phyloP scores from a whole-genome alignment of 1,140 invertebrate genomes.

The Argopecten irradians region DNA sequence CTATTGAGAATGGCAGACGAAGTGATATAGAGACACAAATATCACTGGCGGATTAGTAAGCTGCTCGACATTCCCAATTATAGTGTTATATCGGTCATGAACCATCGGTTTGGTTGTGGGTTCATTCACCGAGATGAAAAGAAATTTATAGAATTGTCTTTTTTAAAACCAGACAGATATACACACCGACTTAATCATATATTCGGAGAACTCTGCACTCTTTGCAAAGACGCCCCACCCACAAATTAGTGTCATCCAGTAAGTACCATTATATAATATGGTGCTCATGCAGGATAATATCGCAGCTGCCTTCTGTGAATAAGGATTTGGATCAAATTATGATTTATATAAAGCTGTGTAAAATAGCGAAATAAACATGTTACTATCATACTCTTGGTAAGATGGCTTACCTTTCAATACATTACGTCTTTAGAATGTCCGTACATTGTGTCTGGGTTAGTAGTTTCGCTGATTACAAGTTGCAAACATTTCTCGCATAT shows the following conservation, averaged over 20 bases:
- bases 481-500: too few relatives aligned
- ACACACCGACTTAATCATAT: background rate
- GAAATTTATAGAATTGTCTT: background rate
- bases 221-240: background rate
- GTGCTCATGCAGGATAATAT: background rate
- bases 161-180: background rate
- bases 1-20: constrained; percentile 15
- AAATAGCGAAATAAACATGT: too few relatives aligned
- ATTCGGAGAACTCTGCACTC: background rate
- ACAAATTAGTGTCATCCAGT: background rate
- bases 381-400: too few relatives aligned
- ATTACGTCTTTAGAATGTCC: too few relatives aligned
- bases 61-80: background rate
- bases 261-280: background rate
- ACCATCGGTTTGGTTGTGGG: background rate
- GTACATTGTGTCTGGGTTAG: too few relatives aligned
- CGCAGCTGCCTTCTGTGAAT: background rate
- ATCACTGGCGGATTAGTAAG: background rate
- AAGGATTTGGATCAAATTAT: background rate
- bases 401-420: too few relatives aligned
- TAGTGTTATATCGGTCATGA: background rate
- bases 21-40: background rate
- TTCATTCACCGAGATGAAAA: background rate
- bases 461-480: too few relatives aligned
- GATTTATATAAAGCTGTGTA: too few relatives aligned